These are phyloP conservation scores for Archips xylosteana DNA, from an alignment of 2,888 invertebrate species.

Conservation along the genomic window DNA sequence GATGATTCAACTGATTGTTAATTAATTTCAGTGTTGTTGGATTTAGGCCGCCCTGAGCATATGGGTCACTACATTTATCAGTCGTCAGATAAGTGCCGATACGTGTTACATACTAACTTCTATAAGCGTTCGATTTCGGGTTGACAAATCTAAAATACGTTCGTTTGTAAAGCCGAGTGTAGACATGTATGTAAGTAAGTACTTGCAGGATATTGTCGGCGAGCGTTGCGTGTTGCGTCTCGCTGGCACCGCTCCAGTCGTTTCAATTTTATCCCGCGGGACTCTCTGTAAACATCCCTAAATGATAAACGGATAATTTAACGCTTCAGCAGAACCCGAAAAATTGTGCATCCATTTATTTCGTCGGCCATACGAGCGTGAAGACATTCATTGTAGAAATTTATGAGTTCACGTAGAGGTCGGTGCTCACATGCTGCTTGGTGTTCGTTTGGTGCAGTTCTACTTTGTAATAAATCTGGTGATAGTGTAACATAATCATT, in stretches of 20 bases:
- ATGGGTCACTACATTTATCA: conserved; percentile 18
- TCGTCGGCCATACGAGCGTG: conserved; percentile 70
- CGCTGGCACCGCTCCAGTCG: conserved; percentile 79
- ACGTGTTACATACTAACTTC: conserved; percentile 13
- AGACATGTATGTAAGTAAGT: conserved; percentile 44
- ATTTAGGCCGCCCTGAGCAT: conserved; percentile 17
- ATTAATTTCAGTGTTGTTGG: neutral
- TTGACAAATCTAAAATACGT: conserved; percentile 16
- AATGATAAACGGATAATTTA: conserved; percentile 84
- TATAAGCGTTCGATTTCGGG: neutral
- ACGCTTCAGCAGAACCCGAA: conserved; percentile 75
- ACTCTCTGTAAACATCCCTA: conserved; percentile 80
- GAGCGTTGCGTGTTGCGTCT: conserved; percentile 60
- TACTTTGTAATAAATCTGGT: conserved; percentile 20
- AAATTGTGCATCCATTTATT: conserved; percentile 78
- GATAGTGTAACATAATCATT: conserved; percentile 17
- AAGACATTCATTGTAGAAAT: conserved; percentile 70
- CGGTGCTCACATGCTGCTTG: conserved; percentile 24
- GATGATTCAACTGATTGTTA: neutral
- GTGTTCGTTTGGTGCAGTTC: conserved; percentile 15
- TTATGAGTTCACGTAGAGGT: conserved; percentile 64
- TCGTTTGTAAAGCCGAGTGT: conserved; percentile 12
- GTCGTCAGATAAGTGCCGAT: conserved; percentile 18
- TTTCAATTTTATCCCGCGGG: conserved; percentile 82
- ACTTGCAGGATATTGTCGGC: conserved; percentile 48